These are phyloP conservation scores for Bucorvus abyssinicus DNA, from an alignment of 2,797 vertebrate species.

Conservation along the genomic window DNA sequence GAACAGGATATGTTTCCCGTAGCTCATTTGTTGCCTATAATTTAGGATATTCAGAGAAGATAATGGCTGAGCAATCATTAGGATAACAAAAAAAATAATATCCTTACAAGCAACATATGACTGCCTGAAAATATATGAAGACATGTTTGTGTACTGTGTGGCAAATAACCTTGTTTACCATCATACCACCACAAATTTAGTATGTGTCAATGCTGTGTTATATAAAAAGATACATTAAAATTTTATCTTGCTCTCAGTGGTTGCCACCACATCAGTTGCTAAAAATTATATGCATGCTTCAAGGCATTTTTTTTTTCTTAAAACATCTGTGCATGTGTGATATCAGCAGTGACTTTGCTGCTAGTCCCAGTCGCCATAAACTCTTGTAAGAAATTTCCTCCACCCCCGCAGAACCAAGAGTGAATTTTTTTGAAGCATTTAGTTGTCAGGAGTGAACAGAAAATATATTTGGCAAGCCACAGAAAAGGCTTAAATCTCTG, in stretches of 20 bases:
- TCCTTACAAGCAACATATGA: background rate
- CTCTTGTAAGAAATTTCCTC: slow-evolving; percentile 32
- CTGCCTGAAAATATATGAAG: background rate
- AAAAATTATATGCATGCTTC: slow-evolving; percentile 46
- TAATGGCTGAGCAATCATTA: background rate
- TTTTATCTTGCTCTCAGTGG: slow-evolving; percentile 1
- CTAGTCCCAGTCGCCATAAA: slow-evolving; percentile 31
- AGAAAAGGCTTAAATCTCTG: slow-evolving; percentile 34
- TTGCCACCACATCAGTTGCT: slow-evolving; percentile 18
- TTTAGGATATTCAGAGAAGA: background rate
- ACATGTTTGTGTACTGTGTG: background rate
- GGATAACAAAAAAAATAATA: background rate
- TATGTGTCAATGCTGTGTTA: background rate
- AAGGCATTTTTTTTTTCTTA: slow-evolving; percentile 47
- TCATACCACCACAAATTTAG: background rate
- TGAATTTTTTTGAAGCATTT: slow-evolving; percentile 64
- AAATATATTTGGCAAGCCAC: slow-evolving; percentile 39
- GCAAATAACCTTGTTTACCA: slow-evolving; percentile 29
- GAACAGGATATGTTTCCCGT: background rate
- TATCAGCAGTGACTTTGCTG: slow-evolving; percentile 53
- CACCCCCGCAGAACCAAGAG: background rate
- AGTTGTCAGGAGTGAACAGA: slow-evolving; percentile 42
- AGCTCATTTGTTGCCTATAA: background rate
- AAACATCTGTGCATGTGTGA: slow-evolving; percentile 56
- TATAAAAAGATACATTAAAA: slow-evolving; percentile 3